Base-by-base conservation (phyloP, 2,888 invertebrate species). In the Lobophora halterata region DNA sequence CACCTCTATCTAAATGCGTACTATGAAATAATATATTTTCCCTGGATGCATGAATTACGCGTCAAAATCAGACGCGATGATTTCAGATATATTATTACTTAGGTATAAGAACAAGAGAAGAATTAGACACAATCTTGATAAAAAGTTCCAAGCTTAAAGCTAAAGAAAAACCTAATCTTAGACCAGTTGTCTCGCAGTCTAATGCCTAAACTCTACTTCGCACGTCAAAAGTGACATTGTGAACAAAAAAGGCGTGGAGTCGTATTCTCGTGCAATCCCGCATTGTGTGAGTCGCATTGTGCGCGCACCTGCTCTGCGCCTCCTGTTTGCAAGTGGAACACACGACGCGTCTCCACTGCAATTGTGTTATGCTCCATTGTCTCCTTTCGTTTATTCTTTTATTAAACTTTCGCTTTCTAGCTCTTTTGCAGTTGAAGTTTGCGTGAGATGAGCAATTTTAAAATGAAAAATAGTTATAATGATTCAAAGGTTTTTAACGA, bases 311-410 rank as follows among this genome's bases (percentile, higher is more conserved):
- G 43, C 29, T 29, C 6, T n/a, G 17, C 17, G 17, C n/a, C 34
- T 68, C 78, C 81, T 81, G 77, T 85, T 79, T 64, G 69, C 62
- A 82, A 81, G 65, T 83, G 52, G 81, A 76, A 73, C 83, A 79
- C 75, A 78, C 73, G 52, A 62, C 71, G 78, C 79, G 83, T 83
- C 85, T 86, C 79, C 80, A 77, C 56, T 71, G 68, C 81, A 80
- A 85, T 83, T 85, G 86, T 82, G 67, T 79, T 79, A 78, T 69
- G 59, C 49, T 46, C 69, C 59, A 83, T 85, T 83, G 83, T 83
- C 72, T 66, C 60, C 65, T 78, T 78, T 76, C 80, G 79, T 83
- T 83, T 81, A 71, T 74, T 71, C 65, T 59, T 61, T 57, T 65
- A 64, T 62, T 55, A 58, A 66, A 68, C 63, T 74, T 73, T 75